Base-by-base conservation (phyloP, 2,888 invertebrate species). In the Dicycla oo region DNA sequence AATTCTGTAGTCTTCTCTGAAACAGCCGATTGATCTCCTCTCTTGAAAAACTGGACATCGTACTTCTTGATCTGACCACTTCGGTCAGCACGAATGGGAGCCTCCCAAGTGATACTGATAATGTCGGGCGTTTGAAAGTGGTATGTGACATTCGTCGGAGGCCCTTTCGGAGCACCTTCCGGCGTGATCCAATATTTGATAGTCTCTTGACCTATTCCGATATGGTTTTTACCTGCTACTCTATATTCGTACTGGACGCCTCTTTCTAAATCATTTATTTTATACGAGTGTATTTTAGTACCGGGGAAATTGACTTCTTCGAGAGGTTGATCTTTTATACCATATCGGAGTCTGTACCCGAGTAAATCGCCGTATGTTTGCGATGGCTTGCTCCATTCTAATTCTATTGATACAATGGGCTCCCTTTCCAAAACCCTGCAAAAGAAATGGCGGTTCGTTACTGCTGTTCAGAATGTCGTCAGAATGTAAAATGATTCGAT, bases 211-310 rank as follows among this genome's bases (percentile, higher is more conserved):
- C 99, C 99, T 87, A 98, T 98, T 69, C 99, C 99, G 68, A 99
- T 98, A 84, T 98, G 97, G 94, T 99, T 99, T 92, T 98, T 98
- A 10, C 99, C 99, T 18, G 99, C 98, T n/a, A 99, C 97, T 80
- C 99, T 97, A 92, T 99, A 99, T 94, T 99, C 99, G 94, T 99
- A 99, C 86, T 98, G 98, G 0, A 99, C 98, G 1, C 99, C 99
- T 81, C 98, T 97, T 93, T 99, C 99, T 63, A 98, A 95, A 90
- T 98, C 98, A 84, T 97, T 97, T 77, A 98, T 97, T 86, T 97
- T 97, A 88, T 97, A 97, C 8, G 97, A 97, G 61, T 96, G 97
- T 64, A 97, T 96, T 90, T 97, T 97, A 2, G 97, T 97, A 80
- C 97, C 97, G 75, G 97, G 96, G 45, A 98, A 96, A 83, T 97